Evolutionary conservation across 2,888 invertebrate species (phyloP).

Genomic region (Lobophora halterata): DNA sequence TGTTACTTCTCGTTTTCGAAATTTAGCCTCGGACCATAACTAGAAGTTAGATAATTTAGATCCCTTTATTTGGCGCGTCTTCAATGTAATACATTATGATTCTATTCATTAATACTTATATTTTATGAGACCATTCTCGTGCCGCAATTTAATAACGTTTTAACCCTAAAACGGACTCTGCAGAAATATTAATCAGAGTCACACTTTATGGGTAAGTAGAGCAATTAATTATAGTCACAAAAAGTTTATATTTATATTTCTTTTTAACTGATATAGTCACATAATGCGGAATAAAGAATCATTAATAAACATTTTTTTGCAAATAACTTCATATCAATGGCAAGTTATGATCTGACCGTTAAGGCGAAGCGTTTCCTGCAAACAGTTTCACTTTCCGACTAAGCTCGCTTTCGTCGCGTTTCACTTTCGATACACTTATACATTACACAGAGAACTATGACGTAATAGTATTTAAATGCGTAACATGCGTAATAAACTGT

Average conservation of each 20-base stretch:
- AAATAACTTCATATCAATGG: constrained; percentile 9
- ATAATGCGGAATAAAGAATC: not conserved
- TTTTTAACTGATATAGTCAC: constrained; percentile 1
- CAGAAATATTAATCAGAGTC: no score
- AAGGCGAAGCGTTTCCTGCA: constrained; percentile 28
- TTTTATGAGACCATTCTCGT: no score
- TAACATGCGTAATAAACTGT: constrained; percentile 23
- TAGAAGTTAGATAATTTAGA: no score
- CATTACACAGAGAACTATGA: constrained; percentile 13
- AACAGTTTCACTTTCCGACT: constrained; percentile 34
- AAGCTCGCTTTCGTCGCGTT: constrained; percentile 29
- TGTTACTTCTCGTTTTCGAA: no score
- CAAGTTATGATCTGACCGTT: constrained; percentile 22
- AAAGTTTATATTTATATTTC: not conserved
- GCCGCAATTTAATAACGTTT: no score
- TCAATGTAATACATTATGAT: no score
- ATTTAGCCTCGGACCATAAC: no score
- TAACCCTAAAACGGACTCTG: no score
- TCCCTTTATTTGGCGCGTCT: no score
- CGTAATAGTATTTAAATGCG: constrained; percentile 25
- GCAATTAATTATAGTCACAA: no score
- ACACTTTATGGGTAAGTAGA: no score
- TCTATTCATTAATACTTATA: no score
- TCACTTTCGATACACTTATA: constrained; percentile 34
- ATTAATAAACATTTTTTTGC: constrained; percentile 11